Evolutionary conservation across 2,113 vertebrate species (phyloP).

Genomic region (Stictonetta naevosa): DNA sequence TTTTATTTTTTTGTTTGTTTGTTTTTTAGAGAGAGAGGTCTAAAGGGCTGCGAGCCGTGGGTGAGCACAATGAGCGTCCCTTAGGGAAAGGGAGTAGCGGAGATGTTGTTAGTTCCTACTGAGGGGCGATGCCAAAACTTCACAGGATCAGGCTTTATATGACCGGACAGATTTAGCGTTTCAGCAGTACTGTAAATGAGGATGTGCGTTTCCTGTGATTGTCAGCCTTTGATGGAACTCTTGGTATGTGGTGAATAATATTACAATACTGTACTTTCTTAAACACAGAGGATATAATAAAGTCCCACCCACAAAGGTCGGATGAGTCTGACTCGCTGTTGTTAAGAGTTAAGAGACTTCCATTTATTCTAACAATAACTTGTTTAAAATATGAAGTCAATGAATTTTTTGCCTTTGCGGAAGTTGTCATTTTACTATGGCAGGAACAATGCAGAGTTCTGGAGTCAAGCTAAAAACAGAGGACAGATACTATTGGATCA

Average conservation of each 20-base stretch:
- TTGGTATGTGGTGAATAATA: slow-evolving; percentile 63
- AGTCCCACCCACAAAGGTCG: slow-evolving; percentile 50
- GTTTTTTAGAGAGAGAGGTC: not conserved
- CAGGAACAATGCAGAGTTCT: not conserved
- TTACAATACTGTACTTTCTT: slow-evolving; percentile 59
- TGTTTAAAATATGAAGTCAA: slow-evolving; percentile 48
- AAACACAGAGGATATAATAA: slow-evolving; percentile 1
- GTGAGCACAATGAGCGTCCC: not conserved
- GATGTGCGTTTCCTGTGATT: slow-evolving; percentile 62
- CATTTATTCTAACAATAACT: slow-evolving; percentile 48
- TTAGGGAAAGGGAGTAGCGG: not conserved
- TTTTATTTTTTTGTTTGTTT: not conserved
- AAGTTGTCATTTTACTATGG: slow-evolving; percentile 27
- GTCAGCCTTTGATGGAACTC: slow-evolving; percentile 53
- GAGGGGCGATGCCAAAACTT: not conserved
- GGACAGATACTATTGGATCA: not conserved
- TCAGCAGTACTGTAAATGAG: slow-evolving; percentile 31
- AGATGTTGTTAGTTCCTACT: not conserved
- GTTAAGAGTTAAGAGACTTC: slow-evolving; percentile 33
- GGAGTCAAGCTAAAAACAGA: slow-evolving; percentile 25
- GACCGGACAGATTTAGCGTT: slow-evolving; percentile 23
- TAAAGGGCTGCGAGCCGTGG: not conserved
- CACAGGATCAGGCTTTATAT: slow-evolving; percentile 4
- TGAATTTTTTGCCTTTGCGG: slow-evolving; percentile 47
- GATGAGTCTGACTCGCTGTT: slow-evolving; percentile 33